These are phyloP conservation scores for Antennarius maculatus DNA, from an alignment of 2,797 vertebrate genomes.

Conservation along the genomic window DNA sequence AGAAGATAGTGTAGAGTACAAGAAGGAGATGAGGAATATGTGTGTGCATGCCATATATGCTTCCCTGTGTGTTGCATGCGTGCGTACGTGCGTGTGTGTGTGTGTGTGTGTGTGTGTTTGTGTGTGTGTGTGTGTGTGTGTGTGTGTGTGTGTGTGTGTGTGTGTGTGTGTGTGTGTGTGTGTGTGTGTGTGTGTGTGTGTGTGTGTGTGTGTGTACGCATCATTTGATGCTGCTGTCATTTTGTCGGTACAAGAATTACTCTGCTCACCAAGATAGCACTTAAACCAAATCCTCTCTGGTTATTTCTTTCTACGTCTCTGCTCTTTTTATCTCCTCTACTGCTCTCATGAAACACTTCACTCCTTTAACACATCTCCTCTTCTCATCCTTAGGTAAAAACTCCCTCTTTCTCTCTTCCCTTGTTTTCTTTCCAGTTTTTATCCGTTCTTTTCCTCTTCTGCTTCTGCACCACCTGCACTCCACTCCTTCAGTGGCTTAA, in stretches of 20 bases:
- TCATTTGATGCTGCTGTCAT: slow-evolving; percentile 69
- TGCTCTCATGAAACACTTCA: slow-evolving; percentile 49
- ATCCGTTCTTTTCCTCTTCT: slow-evolving; percentile 32
- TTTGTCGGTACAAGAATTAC: slow-evolving; percentile 50
- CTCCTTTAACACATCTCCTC: slow-evolving; percentile 52
- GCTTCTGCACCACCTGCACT: slow-evolving; percentile 5
- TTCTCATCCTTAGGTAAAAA: slow-evolving; percentile 54
- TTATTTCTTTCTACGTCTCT: slow-evolving; percentile 47
- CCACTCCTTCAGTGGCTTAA: slow-evolving; percentile 41
- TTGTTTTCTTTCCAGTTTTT: slow-evolving; percentile 37
- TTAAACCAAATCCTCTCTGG: slow-evolving; percentile 67
- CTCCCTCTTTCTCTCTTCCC: slow-evolving; percentile 18
- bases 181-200: not conserved
- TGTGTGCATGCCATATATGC: not conserved
- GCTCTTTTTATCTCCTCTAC: slow-evolving; percentile 56
- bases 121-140: not conserved
- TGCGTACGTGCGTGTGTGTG: no score
- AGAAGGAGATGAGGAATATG: slow-evolving; percentile 19
- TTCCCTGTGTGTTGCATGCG: no score
- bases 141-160: no score
- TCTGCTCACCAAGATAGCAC: slow-evolving; percentile 58
- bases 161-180: no score
- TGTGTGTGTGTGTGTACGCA: no score
- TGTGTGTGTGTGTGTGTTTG: no score
- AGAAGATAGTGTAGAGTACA: slow-evolving; percentile 56